A percentile compares a stretch with the other conserved stretches of the same genome.
These are phyloP conservation scores for Meloidogyne hapla DNA, from an alignment of 1,140 invertebrate species.

Conservation along the genomic window DNA sequence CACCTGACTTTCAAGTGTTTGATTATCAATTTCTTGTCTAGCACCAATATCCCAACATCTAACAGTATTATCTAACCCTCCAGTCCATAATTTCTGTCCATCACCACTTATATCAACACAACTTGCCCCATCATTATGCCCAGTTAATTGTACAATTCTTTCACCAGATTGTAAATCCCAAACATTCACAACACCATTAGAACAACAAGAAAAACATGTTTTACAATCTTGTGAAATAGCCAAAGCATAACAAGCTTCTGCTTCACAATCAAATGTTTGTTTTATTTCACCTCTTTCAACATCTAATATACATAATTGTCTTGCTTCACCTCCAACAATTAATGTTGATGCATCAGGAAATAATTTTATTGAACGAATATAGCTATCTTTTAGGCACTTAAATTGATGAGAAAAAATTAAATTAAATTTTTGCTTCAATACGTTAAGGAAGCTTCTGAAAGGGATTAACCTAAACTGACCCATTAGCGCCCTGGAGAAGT, in stretches of 20 bases:
- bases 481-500: too few species aligned
- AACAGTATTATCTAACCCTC: constrained; percentile 91
- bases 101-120: constrained; percentile 97
- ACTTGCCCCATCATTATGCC: constrained; percentile 89
- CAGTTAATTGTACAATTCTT: constrained; percentile 80
- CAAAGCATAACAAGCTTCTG: constrained; percentile 93
- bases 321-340: constrained; percentile 93
- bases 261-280: constrained; percentile 89
- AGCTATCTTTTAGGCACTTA: constrained; percentile 89
- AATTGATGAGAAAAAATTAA: not conserved
- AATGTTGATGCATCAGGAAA: constrained; percentile 90
- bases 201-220: constrained; percentile 92
- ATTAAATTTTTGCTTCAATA: too few species aligned
- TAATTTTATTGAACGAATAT: constrained; percentile 92
- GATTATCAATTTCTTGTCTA: constrained; percentile 86
- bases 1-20: constrained; percentile 76
- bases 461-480: too few species aligned
- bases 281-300: constrained; percentile 76
- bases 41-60: constrained; percentile 92
- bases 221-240: constrained; percentile 94
- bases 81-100: constrained; percentile 91
- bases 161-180: constrained; percentile 91
- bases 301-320: constrained; percentile 93
- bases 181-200: constrained; percentile 89
- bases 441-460: too few species aligned